phyloP scores from a whole-genome alignment of 2,888 invertebrate species.

The Dicyrtomina minuta region DNA sequence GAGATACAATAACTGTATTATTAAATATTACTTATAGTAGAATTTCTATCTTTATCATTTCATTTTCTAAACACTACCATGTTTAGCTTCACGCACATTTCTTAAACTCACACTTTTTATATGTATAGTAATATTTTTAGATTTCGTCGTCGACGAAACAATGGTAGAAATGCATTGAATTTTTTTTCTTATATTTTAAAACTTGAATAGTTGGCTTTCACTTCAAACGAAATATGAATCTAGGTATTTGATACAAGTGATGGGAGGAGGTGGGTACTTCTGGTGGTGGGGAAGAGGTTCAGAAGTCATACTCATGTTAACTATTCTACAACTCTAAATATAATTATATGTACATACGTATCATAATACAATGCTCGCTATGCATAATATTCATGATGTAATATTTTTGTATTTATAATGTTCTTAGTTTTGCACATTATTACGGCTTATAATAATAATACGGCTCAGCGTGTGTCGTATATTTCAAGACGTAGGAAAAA shows the following conservation, averaged over 20 bases:
- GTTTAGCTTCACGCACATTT: slow-evolving; percentile 3
- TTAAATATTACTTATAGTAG: slow-evolving; percentile 1
- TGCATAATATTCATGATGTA: background rate
- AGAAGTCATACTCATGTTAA: too few species aligned
- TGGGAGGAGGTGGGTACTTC: too few species aligned
- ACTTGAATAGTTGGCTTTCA: slow-evolving; percentile 2
- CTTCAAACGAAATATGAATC: too few species aligned
- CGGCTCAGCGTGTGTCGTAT: slow-evolving; percentile 9
- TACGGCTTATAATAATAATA: slow-evolving; percentile 9
- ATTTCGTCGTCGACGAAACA: slow-evolving; percentile 10
- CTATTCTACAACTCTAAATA: too few species aligned
- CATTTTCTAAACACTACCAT: slow-evolving; percentile 3
- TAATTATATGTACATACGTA: too few species aligned
- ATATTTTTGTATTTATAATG: background rate
- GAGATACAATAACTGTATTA: slow-evolving; percentile 23
- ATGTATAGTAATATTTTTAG: too few species aligned
- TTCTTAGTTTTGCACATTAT: background rate
- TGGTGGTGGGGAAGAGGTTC: too few species aligned
- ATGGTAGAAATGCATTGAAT: slow-evolving; percentile 30
- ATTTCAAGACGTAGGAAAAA: slow-evolving; percentile 22
- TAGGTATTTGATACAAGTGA: too few species aligned
- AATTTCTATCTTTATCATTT: background rate
- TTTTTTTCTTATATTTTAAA: slow-evolving; percentile 11
- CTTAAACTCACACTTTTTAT: background rate
- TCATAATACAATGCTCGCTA: background rate